Conservation (phyloP, 2,113 vertebrate species). For the Gallinago jamesoni region DNA sequence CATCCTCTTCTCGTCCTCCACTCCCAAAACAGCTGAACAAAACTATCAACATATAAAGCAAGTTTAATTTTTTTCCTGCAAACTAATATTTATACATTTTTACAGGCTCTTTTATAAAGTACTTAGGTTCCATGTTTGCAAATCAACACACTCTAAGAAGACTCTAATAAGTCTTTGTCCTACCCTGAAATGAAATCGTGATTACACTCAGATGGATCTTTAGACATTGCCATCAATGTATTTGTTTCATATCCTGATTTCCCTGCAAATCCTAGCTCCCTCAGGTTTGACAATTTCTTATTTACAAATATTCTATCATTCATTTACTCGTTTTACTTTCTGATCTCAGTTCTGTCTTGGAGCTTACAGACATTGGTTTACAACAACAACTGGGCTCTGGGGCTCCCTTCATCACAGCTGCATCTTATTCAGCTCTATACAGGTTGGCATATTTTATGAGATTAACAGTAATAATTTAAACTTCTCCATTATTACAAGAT, state of each 20-base stretch:
- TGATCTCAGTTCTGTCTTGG: not conserved
- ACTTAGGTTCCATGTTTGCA: rapidly evolving
- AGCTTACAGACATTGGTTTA: not conserved
- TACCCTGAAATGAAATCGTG: not conserved
- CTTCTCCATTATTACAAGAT: not conserved
- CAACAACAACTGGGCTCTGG: not conserved
- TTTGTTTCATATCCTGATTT: not conserved
- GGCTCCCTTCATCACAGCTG: not conserved
- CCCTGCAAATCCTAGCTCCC: rapidly evolving
- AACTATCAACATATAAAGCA: not conserved
- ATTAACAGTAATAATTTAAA: not conserved
- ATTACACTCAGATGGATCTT: not conserved
- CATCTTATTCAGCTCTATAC: not conserved
- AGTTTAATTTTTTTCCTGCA: not conserved
- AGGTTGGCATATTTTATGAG: not conserved
- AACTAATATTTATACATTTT: not conserved
- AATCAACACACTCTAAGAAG: not conserved
- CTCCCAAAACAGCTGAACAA: not conserved
- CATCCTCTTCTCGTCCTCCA: not conserved
- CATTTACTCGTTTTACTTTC: not conserved
- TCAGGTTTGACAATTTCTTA: not conserved
- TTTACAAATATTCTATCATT: not conserved
- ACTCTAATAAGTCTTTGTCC: not conserved
- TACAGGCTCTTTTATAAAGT: not conserved
- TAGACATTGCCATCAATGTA: not conserved